Conservation (phyloP, 2,888 invertebrate genomes). For the Heteromyza rotundicornis region DNA sequence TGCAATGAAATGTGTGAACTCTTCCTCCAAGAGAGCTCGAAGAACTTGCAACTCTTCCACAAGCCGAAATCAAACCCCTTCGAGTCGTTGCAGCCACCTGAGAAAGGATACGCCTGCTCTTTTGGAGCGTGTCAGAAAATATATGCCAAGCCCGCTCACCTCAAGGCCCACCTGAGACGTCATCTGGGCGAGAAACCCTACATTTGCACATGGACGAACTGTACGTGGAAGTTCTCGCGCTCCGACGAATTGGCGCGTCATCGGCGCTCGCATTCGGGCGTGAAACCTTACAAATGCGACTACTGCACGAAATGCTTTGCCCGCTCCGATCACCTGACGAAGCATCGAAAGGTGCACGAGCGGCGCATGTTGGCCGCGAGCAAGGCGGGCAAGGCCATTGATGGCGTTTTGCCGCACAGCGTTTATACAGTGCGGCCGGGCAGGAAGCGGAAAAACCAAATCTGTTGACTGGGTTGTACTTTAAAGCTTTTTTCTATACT, state of each 20-base stretch:
- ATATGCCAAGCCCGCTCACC: constrained; percentile 88
- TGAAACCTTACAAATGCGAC: constrained; percentile 90
- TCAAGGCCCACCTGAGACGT: constrained; percentile 85
- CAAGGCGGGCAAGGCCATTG: constrained; percentile 46
- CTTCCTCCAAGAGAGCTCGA: constrained; percentile 62
- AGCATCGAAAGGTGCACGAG: constrained; percentile 86
- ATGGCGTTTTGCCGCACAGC: constrained; percentile 47
- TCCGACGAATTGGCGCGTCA: constrained; percentile 94
- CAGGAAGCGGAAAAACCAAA: constrained; percentile 58
- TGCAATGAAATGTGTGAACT: constrained; percentile 67
- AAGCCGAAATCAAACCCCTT: neutral
- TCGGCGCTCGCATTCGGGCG: constrained; percentile 91
- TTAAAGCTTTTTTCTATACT: too few relatives aligned
- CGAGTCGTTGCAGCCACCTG: constrained; percentile 56
- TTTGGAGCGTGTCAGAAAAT: constrained; percentile 77
- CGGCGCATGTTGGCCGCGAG: constrained; percentile 65
- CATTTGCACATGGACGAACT: constrained; percentile 77
- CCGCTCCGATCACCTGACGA: constrained; percentile 91
- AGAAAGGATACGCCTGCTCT: constrained; percentile 72
- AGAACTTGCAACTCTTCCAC: neutral
- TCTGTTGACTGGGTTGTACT: constrained; percentile 23
- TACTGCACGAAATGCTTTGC: constrained; percentile 89
- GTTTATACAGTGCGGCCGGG: constrained; percentile 58
- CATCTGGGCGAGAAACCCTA: constrained; percentile 83
- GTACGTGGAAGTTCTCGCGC: constrained; percentile 91